Evolutionary conservation across 1,140 invertebrate genomes (phyloP), one percentile per base, ranked within the genome.

Genomic region (Oncopodura yosiiana): DNA sequence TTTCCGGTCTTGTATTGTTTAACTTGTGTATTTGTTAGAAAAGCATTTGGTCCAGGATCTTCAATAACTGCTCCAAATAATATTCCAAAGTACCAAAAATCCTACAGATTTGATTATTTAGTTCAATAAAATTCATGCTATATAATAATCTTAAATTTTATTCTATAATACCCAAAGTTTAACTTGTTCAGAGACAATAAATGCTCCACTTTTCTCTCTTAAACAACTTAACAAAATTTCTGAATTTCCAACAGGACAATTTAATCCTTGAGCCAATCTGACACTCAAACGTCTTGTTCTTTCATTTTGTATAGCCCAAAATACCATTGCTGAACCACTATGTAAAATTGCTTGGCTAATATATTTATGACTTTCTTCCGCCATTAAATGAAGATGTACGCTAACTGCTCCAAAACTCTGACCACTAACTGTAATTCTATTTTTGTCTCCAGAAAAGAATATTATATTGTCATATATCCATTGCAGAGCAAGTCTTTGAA

Each of bases 1-100:
- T 24, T 32, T 8, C 36, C 14, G 14, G 27, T 34, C 4, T 9
- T 29, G 24, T 48, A 48, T 0, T 34, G 30, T 11, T 34, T 36
- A 21, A 34, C 45, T 36, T 29, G 45, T 19, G 45, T 48, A 12
- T 48, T 32, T 12, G 45, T 48, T n/a, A 53, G n/a, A 23, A 53
- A 29, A 4, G 51, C 30, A 23, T 23, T 6, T 2, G 42, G 23
- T 5, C 18, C 14, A 3, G 11, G 12, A 3, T 18, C 8, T 24
- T 55, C 53, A 5, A 55, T 44, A 29, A 55, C 53, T 16, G 53
- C 43, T 5, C 43, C 53, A 39, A 55, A 55, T 23, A 55, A 23
- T 5, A 55, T n/a, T n/a, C n/a, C n/a, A n/a, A n/a, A n/a, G n/a
- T n/a, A n/a, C n/a, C n/a, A n/a, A n/a, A n/a, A n/a, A n/a, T n/a